Percentiles rank a stretch among this genome's conserved stretches.
Conservation (phyloP, 2,888 invertebrate species). For the Dascillus cervinus region DNA sequence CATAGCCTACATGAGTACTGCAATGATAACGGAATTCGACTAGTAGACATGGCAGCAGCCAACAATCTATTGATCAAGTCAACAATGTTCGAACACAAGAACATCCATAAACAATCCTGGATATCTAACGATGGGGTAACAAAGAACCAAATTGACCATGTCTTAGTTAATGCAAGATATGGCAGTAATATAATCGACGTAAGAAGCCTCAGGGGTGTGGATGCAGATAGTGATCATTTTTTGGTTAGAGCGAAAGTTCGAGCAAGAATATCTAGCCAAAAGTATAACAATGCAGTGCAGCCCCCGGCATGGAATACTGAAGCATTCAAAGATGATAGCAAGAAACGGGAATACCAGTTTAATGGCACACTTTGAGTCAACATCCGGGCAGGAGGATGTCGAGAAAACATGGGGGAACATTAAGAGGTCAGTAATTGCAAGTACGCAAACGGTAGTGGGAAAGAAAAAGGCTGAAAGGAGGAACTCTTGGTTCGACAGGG, state of each 20-base stretch:
- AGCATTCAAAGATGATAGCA: too few species aligned
- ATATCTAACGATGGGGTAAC: background rate
- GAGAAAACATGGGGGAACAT: too few species aligned
- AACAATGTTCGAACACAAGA: conserved; percentile 10
- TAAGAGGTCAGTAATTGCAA: too few species aligned
- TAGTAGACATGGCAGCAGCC: conserved; percentile 9
- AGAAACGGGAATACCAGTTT: too few species aligned
- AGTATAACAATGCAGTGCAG: too few species aligned
- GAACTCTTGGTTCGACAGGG: too few species aligned
- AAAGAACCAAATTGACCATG: conserved; percentile 1
- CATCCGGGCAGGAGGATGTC: too few species aligned
- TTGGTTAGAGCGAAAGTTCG: conserved; percentile 1
- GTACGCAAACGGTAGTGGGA: too few species aligned
- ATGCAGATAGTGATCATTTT: conserved; percentile 5
- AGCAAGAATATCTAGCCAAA: conserved; percentile 4
- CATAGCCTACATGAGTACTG: conserved; percentile 4
- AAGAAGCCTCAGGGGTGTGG: conserved; percentile 4
- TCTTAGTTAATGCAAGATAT: background rate
- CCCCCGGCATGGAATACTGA: too few species aligned
- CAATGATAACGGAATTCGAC: conserved; percentile 8
- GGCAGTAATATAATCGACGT: conserved; percentile 2
- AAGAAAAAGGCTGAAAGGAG: too few species aligned
- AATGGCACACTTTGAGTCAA: too few species aligned
- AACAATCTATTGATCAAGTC: conserved; percentile 8
- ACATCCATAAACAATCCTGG: conserved; percentile 12